Conservation (phyloP, 2,888 invertebrate species). For the Periphyllus acericola region DNA sequence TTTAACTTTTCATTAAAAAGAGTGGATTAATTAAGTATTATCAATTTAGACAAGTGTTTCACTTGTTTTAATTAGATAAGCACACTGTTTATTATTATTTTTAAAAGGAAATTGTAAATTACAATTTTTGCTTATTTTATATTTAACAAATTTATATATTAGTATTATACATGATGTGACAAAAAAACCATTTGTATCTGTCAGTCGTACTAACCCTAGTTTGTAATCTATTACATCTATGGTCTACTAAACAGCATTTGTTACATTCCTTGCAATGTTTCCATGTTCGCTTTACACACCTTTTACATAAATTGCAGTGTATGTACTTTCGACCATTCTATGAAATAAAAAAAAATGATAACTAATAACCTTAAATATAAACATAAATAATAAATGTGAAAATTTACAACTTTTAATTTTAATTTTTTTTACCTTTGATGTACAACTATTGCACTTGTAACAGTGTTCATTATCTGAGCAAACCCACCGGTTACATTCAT, state of each 20-base stretch:
- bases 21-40: no score
- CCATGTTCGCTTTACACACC: constrained; percentile 88
- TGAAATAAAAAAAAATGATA: constrained; percentile 34
- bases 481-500: constrained; percentile 78
- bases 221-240: constrained; percentile 68
- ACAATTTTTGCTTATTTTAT: not conserved
- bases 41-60: no score
- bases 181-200: not conserved
- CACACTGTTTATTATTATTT: not conserved
- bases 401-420: not conserved
- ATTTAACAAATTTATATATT: not conserved
- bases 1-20: no score
- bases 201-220: constrained; percentile 27
- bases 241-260: constrained; percentile 73
- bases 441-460: constrained; percentile 75
- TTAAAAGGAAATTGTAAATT: not conserved
- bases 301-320: constrained; percentile 75
- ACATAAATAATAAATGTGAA: no score
- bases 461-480: constrained; percentile 80
- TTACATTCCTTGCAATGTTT: constrained; percentile 80
- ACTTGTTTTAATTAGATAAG: not conserved
- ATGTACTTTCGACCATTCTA: constrained; percentile 76
- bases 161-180: not conserved
- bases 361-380: not conserved
- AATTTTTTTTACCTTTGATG: constrained; percentile 71